Evolutionary conservation across 2,888 invertebrate genomes (phyloP), one percentile per base, ranked within the genome.

Genomic region (Cephonodes hylas): DNA sequence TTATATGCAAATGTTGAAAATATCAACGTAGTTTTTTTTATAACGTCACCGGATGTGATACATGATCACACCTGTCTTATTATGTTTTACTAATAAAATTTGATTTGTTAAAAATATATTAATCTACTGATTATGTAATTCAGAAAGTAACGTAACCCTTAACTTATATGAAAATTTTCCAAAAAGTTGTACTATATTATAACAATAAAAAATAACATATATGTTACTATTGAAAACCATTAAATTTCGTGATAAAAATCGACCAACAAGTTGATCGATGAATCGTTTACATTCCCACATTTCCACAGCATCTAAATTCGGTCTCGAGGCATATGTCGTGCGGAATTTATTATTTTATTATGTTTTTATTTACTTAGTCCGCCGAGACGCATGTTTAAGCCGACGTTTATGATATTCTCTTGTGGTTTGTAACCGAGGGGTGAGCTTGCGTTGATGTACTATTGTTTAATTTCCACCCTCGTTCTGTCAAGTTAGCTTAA

Each of bases 321-420:
- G 79, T 80, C 77, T 74, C 74, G 64, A 69, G 79, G 86, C 91
- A 91, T 92, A 92, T 92, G 92, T 89, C 89, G 83, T 85, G 67
- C 72, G 69, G 86, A 86, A 91, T 91, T 84, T 86, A 91, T 92
- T 90, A 92, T 91, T 91, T 89, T 86, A 91, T 91, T 89, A 88
- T 85, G 86, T 89, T 91, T 91, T 91, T 91, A 91, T 91, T 91
- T 90, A 91, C 84, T 87, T 83, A 81, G 80, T 89, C 90, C 85
- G 76, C 71, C 64, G 88, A 86, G 91, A 89, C 82, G 88, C 87
- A 91, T 91, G 91, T 90, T 92, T 91, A 91, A 92, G 90, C 89
- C 83, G 90, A 87, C 91, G 85, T 91, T 91, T 91, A 91, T 91
- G 88, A 91, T 89, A 91, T 89, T 90, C 89, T 91, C 89, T 72